phyloP scores from a whole-genome alignment of 2,113 vertebrate species.

The Nyctereutes procyonoides region DNA sequence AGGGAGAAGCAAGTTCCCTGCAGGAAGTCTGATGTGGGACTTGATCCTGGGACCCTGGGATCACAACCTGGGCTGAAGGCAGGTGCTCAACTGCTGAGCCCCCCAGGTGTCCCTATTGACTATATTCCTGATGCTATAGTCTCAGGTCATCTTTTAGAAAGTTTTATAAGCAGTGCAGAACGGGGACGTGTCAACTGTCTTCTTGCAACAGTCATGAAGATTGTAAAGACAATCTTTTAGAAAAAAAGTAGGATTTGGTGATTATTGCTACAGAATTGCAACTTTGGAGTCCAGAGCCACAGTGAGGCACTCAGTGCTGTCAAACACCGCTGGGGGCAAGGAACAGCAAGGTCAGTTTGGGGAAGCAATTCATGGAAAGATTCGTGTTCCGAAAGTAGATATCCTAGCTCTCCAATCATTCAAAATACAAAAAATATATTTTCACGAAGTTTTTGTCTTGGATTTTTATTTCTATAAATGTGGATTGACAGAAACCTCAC shows the following conservation, averaged over 20 bases:
- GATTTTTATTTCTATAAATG: neutral
- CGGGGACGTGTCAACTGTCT: neutral
- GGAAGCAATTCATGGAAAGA: neutral
- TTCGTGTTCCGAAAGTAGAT: neutral
- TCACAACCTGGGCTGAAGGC: no score
- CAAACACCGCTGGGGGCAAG: fast-evolving
- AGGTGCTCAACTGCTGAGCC: no score
- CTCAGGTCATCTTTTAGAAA: neutral
- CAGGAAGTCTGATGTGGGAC: no score
- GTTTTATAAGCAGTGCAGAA: neutral
- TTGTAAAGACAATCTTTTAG: neutral
- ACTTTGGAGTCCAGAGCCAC: neutral
- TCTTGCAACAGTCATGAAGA: neutral
- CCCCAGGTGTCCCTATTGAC: neutral
- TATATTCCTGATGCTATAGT: neutral
- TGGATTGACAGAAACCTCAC: neutral
- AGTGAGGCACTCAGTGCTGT: neutral
- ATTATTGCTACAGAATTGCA: neutral
- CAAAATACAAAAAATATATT: neutral
- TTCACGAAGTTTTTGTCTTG: neutral
- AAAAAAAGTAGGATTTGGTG: neutral
- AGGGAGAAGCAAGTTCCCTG: no score
- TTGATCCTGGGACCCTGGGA: no score
- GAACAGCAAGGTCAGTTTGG: neutral
- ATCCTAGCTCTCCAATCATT: neutral